Conservation (phyloP, 1,140 invertebrate species). For the Sesamia nonagrioides region DNA sequence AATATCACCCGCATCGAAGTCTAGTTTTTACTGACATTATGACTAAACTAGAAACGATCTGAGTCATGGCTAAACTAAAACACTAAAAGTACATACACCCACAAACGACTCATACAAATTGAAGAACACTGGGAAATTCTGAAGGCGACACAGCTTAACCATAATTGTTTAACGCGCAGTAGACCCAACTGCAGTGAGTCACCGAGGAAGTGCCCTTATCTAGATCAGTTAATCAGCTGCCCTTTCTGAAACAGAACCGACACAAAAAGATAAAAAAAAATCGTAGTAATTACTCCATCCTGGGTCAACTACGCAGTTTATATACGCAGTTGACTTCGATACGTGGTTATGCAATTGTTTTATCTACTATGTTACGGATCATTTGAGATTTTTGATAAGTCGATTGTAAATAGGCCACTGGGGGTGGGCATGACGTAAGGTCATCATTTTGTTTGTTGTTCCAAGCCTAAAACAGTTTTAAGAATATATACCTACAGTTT, state of each 20-base stretch:
- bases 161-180: not conserved
- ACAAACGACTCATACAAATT: not conserved
- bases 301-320: slow-evolving; percentile 45
- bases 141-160: slow-evolving; percentile 4
- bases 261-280: slow-evolving; percentile 42
- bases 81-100: too few species aligned
- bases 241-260: slow-evolving; percentile 53
- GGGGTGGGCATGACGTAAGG: not conserved
- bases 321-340: slow-evolving; percentile 21
- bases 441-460: not conserved
- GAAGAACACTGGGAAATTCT: slow-evolving; percentile 10
- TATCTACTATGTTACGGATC: slow-evolving; percentile 42
- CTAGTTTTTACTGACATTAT: too few species aligned
- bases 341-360: slow-evolving; percentile 40
- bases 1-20: too few species aligned
- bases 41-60: too few species aligned
- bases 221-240: slow-evolving; percentile 32
- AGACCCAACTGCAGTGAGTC: slow-evolving; percentile 34
- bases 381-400: slow-evolving; percentile 29
- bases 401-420: not conserved
- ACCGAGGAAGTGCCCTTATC: slow-evolving; percentile 48
- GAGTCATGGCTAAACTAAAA: too few species aligned
- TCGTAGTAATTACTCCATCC: slow-evolving; percentile 37
- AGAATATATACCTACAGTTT: too few species aligned
- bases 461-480: too few species aligned